A percentile compares a stretch with the other conserved stretches of the same genome.
These are phyloP conservation scores for Chrosomus eos DNA, from an alignment of 2,797 vertebrate genomes.

Conservation along the genomic window DNA sequence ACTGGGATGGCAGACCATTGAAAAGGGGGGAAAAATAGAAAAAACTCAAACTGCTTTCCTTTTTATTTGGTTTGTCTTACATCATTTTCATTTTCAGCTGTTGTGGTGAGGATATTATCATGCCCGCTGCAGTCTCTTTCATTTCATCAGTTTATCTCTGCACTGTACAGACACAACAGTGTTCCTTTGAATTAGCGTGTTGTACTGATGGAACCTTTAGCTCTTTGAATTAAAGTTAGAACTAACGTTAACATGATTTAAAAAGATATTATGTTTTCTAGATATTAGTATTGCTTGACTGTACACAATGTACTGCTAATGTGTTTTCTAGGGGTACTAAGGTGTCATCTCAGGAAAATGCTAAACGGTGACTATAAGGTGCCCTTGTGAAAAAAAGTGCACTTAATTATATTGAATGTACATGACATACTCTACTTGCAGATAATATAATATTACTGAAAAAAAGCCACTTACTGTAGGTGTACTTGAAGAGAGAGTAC, in stretches of 20 bases:
- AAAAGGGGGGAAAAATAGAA: constrained; percentile 18
- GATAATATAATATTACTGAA: too few species aligned
- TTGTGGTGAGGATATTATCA: constrained; percentile 19
- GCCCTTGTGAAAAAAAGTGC: background rate
- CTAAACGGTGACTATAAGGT: background rate
- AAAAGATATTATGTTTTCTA: background rate
- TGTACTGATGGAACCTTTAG: background rate
- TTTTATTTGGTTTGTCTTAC: constrained; percentile 40
- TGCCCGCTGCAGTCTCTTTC: background rate
- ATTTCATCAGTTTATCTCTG: background rate
- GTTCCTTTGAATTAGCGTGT: background rate
- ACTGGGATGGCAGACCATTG: constrained; percentile 27
- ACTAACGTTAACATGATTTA: background rate
- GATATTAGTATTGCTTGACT: background rate
- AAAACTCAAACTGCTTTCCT: constrained; percentile 20
- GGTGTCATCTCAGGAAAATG: background rate
- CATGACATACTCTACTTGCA: background rate
- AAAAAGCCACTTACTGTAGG: too few species aligned
- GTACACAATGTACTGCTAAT: background rate
- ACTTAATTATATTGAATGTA: background rate
- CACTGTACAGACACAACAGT: background rate
- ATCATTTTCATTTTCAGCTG: constrained; percentile 33
- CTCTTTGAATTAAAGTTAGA: background rate
- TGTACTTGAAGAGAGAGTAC: too few species aligned
- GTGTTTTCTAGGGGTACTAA: background rate